Evolutionary conservation across 2,888 invertebrate genomes (phyloP), one percentile per base, ranked within the genome.

Genomic region (Cremastobaeus sp.): DNA sequence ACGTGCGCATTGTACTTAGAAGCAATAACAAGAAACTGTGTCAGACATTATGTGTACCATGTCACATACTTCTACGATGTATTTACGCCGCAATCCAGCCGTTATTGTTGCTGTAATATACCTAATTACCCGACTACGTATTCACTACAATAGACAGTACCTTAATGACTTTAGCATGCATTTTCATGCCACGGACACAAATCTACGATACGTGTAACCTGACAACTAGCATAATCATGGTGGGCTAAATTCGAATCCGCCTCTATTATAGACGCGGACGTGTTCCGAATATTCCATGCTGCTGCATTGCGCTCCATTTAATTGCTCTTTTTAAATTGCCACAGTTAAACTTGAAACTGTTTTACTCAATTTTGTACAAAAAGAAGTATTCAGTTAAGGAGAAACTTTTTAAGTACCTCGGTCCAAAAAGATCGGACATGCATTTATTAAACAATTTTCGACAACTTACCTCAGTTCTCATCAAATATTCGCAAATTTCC

Each of bases 211-310:
- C 55, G 64, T 60, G 69, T 69, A 69, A 74, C 54, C 74, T 74
- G 69, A 74, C 74, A 74, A 74, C 69, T 69, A 60, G 69, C 65
- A 69, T 69, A 74, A 74, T 74, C 73, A 74, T 41, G 64, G 68
- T 55, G 57, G 60, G 57, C 50, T 18, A 39, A 64, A 74, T 66
- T 64, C 57, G 69, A 69, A 48, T 18, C 57, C 57, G 59, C 69
- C 74, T 74, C 50, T 64, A 47, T 74, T 65, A 69, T 54, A 64
- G 74, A 21, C 48, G 69, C 32, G 50, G 64, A 74, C 69, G 74
- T 69, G 74, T 54, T 25, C 15, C 18, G 62, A 68, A 74, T 74
- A 69, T 69, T 69, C 50, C 52, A 37, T 37, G 41, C 52, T 64
- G 50, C 68, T 68, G 52, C 57, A 64, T n/a, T 74, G 50, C 52